Evolutionary conservation across 2,113 vertebrate species (phyloP).

Genomic region (Pseudopodoces humilis): DNA sequence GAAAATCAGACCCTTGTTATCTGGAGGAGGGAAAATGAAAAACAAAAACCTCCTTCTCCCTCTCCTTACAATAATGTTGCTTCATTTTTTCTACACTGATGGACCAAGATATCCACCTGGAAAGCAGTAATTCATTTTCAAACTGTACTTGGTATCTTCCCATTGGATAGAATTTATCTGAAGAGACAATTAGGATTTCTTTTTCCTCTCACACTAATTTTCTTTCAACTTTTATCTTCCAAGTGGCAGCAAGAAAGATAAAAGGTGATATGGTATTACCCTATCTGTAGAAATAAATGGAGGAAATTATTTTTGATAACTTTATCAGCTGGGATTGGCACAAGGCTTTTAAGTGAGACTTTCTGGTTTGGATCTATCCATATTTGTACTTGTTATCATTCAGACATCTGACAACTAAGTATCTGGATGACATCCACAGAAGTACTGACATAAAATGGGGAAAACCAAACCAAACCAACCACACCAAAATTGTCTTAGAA

Average conservation of each 20-base stretch:
- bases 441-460: not conserved
- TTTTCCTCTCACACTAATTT: not conserved
- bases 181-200: not conserved
- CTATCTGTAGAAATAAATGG: not conserved
- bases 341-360: not conserved
- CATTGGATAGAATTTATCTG: not conserved
- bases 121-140: not conserved
- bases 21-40: not conserved
- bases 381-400: not conserved
- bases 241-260: slow-evolving; percentile 8
- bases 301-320: not conserved
- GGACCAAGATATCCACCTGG: not conserved
- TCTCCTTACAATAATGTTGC: not conserved
- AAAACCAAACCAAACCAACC: not conserved
- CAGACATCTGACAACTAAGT: not conserved
- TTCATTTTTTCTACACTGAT: not conserved
- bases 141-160: not conserved
- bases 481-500: not conserved
- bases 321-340: not conserved
- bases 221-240: not conserved
- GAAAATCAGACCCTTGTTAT: not conserved
- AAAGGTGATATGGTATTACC: not conserved
- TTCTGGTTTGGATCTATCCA: not conserved
- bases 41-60: not conserved
- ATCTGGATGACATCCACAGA: not conserved